phyloP scores from a whole-genome alignment of 2,888 invertebrate genomes.

The Cephalotes varians region DNA sequence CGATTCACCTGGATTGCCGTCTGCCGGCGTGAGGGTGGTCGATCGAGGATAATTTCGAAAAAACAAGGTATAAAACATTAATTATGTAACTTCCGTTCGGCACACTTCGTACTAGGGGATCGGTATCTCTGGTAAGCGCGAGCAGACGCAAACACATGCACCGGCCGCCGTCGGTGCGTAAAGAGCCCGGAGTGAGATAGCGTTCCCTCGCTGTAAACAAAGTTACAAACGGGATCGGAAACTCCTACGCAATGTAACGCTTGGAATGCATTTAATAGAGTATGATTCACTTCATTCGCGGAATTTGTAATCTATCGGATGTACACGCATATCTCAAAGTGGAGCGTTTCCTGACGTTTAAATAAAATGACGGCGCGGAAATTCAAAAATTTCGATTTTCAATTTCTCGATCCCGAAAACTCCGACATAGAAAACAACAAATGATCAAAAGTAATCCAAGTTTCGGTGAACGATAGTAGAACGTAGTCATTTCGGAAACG shows the following conservation, averaged over 20 bases:
- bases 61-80: constrained; percentile 67
- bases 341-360: neutral
- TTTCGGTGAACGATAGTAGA: neutral
- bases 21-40: constrained; percentile 37
- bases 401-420: neutral
- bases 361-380: neutral
- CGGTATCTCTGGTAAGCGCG: constrained; percentile 57
- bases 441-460: neutral
- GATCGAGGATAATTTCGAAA: constrained; percentile 49
- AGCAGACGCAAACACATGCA: constrained; percentile 36
- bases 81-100: constrained; percentile 76
- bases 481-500: neutral
- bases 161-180: constrained; percentile 57
- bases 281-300: constrained; percentile 31
- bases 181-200: constrained; percentile 46
- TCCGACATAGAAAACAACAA: neutral
- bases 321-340: neutral
- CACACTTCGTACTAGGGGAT: constrained; percentile 60
- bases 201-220: constrained; percentile 38
- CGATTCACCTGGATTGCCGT: constrained; percentile 52
- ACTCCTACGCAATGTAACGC: constrained; percentile 30
- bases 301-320: constrained; percentile 27
- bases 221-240: constrained; percentile 47
- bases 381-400: neutral
- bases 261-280: constrained; percentile 45